Conservation (phyloP, 2,888 invertebrate species). For the Erebia palarica region DNA sequence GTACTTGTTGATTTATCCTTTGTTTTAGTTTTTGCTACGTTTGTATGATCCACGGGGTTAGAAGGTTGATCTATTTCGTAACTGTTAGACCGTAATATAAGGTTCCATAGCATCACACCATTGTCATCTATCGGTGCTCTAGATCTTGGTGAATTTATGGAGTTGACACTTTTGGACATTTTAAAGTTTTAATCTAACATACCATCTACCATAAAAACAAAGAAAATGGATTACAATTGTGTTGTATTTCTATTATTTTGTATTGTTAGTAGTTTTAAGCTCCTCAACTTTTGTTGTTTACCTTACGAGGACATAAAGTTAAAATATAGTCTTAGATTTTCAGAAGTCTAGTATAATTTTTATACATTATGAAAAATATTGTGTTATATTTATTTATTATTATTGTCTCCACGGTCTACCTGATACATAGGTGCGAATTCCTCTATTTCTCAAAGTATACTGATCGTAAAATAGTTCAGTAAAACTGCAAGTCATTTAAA, state of each 20-base stretch:
- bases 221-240: background rate
- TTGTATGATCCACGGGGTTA: background rate
- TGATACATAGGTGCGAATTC: conserved; percentile 17
- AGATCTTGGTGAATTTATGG: conserved; percentile 62
- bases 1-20: conserved; percentile 54
- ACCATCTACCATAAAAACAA: background rate
- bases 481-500: conserved; percentile 42
- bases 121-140: conserved; percentile 64
- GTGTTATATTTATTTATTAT: too few species aligned
- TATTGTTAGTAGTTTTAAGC: background rate
- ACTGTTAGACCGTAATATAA: conserved; percentile 49
- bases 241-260: background rate
- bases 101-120: conserved; percentile 65
- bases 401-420: background rate
- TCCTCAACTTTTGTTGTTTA: too few species aligned
- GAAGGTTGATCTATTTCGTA: background rate
- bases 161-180: conserved; percentile 54
- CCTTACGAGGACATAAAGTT: too few species aligned
- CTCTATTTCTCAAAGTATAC: conserved; percentile 18
- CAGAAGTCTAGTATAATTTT: too few species aligned
- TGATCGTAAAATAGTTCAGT: conserved; percentile 7
- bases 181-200: conserved; percentile 18
- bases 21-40: conserved; percentile 32
- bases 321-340: too few species aligned
- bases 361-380: too few species aligned